Percentiles rank a stretch among this genome's conserved stretches.
Evolutionary conservation across 1,140 invertebrate genomes (phyloP).

Genomic region (Andricus grossulariae): DNA sequence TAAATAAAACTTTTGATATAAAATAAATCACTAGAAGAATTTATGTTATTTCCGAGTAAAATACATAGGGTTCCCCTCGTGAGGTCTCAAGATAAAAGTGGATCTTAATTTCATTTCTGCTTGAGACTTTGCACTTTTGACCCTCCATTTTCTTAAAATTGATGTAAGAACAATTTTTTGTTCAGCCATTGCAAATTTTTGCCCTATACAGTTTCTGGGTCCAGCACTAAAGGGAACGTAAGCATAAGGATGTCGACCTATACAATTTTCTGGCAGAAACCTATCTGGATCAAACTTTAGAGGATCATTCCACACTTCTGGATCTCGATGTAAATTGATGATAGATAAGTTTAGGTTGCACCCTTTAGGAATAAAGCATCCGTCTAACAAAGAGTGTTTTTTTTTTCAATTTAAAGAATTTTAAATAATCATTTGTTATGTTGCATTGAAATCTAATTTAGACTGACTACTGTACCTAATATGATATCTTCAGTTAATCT

Average conservation of each 20-base stretch:
- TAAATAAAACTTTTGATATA: too few relatives aligned
- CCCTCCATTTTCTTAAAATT: conserved; percentile 77
- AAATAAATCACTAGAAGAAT: too few relatives aligned
- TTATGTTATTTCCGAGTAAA: conserved; percentile 40
- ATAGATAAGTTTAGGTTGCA: conserved; percentile 69
- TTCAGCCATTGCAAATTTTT: conserved; percentile 78
- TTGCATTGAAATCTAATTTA: conserved; percentile 3
- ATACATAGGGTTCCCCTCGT: conserved; percentile 48
- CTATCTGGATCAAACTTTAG: conserved; percentile 80
- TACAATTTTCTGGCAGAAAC: conserved; percentile 75
- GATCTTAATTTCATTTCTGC: conserved; percentile 56
- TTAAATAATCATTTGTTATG: not conserved
- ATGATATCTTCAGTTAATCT: conserved; percentile 76
- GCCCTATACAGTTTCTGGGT: conserved; percentile 79
- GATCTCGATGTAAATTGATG: conserved; percentile 79
- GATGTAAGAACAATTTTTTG: conserved; percentile 73
- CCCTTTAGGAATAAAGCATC: conserved; percentile 65
- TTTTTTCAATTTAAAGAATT: conserved; percentile 3
- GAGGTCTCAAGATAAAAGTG: conserved; percentile 61
- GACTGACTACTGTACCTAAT: conserved; percentile 73
- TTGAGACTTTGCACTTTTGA: conserved; percentile 69
- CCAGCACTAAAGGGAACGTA: conserved; percentile 80
- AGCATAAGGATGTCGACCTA: conserved; percentile 69
- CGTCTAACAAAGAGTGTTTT: conserved; percentile 41
- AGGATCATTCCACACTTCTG: conserved; percentile 78